phyloP scores from a whole-genome alignment of 53 echinoderm and acorn worm genomes.

The Mesocentrotus franciscanus region DNA sequence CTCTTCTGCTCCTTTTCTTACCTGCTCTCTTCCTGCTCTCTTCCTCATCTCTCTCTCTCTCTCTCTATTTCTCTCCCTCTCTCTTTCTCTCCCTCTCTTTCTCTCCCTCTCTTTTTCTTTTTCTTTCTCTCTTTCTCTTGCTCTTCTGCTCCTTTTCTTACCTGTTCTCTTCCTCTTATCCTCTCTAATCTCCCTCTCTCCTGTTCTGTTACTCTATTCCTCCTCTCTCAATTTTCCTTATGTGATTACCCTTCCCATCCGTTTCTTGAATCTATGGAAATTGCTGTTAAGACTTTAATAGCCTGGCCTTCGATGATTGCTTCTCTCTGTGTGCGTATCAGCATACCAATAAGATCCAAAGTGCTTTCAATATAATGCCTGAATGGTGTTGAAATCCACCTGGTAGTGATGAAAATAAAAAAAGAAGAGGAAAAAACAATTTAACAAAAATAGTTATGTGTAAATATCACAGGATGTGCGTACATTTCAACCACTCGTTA shows the following conservation, averaged over 20 bases:
- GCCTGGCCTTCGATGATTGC: not conserved
- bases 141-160: not conserved
- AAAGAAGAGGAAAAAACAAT: not conserved
- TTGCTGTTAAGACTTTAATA: not conserved
- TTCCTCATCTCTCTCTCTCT: not conserved
- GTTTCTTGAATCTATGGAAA: not conserved
- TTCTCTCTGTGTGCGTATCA: not conserved
- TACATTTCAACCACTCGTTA: conserved; percentile 35
- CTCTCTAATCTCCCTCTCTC: not conserved
- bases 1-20: no score
- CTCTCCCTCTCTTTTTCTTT: not conserved
- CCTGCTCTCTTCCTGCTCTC: not conserved
- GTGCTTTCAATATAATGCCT: conserved; percentile 23
- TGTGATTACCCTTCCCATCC: not conserved
- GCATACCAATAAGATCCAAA: conserved; percentile 1
- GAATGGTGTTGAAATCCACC: not conserved
- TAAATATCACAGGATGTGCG: conserved; percentile 37
- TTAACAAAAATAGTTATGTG: not conserved
- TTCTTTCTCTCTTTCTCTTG: not conserved
- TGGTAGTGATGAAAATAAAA: not conserved
- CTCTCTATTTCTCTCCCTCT: not conserved
- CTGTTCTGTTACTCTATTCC: not conserved
- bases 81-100: not conserved
- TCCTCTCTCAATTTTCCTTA: not conserved
- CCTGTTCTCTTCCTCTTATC: not conserved